Conservation (phyloP, 1,140 invertebrate genomes). For the Drosophila seguyi region DNA sequence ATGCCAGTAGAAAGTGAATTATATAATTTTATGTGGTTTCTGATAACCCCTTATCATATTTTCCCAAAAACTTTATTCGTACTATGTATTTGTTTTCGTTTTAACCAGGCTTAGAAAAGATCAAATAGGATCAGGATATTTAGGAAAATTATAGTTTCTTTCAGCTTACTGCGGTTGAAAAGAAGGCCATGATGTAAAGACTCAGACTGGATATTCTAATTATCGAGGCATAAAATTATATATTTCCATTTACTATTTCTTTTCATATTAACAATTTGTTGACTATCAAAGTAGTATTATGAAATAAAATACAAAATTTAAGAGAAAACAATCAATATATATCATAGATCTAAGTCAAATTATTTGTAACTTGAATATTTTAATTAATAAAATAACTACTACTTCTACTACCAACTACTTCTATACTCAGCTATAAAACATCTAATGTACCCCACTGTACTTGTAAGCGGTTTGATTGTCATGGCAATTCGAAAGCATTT, state of each 20-base stretch:
- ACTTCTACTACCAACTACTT: not conserved
- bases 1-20: not conserved
- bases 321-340: no score
- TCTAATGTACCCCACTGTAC: constrained; percentile 58
- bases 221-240: not conserved
- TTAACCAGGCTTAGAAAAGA: not conserved
- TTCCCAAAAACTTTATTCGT: not conserved
- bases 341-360: not conserved
- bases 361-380: not conserved
- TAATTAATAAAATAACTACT: not conserved
- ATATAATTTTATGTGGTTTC: no score
- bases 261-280: not conserved
- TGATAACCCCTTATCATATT: not conserved
- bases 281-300: no score
- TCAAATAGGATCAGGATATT: not conserved
- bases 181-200: not conserved
- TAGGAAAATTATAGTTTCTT: not conserved
- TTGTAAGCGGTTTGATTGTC: constrained; percentile 82
- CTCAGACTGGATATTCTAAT: not conserved
- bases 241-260: not conserved
- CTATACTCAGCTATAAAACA: not conserved
- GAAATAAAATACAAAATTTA: no score
- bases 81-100: not conserved
- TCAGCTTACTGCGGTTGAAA: not conserved
- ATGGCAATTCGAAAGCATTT: constrained; percentile 84